These are phyloP conservation scores for Heterocephalus glaber DNA, from an alignment of 2,113 vertebrate genomes.

Conservation along the genomic window DNA sequence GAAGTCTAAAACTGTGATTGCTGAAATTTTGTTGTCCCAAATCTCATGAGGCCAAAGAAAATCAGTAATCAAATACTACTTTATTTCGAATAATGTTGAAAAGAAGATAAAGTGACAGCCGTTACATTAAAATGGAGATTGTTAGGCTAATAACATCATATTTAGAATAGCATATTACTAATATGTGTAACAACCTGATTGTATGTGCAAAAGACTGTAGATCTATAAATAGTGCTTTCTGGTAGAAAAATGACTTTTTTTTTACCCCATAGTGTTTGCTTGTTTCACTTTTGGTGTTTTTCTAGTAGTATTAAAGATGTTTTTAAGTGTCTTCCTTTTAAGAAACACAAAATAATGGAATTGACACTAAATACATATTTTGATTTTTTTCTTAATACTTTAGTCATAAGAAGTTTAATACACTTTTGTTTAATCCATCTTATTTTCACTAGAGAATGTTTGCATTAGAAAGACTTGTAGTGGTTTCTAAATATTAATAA, in stretches of 20 bases:
- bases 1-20: slow-evolving; percentile 54
- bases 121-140: slow-evolving; percentile 54
- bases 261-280: background rate
- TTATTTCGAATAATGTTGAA: slow-evolving; percentile 61
- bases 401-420: slow-evolving; percentile 9
- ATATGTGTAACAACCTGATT: slow-evolving; percentile 44
- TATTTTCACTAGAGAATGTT: slow-evolving; percentile 43
- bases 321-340: slow-evolving; percentile 49
- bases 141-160: background rate
- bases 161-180: slow-evolving; percentile 52
- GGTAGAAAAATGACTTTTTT: background rate
- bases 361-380: background rate
- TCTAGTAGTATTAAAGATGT: background rate
- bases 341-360: slow-evolving; percentile 36
- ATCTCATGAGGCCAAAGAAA: slow-evolving; percentile 67
- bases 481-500: slow-evolving; percentile 55
- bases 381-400: slow-evolving; percentile 32
- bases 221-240: slow-evolving; percentile 49
- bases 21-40: slow-evolving; percentile 56
- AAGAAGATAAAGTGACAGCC: slow-evolving; percentile 55
- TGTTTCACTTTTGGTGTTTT: background rate
- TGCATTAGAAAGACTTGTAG: slow-evolving; percentile 10
- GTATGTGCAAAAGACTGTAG: slow-evolving; percentile 28
- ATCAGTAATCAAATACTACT: slow-evolving; percentile 64
- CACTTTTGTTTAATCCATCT: slow-evolving; percentile 43